These are phyloP conservation scores for Siphamia tubifer DNA, from an alignment of 2,113 vertebrate genomes.

Conservation along the genomic window DNA sequence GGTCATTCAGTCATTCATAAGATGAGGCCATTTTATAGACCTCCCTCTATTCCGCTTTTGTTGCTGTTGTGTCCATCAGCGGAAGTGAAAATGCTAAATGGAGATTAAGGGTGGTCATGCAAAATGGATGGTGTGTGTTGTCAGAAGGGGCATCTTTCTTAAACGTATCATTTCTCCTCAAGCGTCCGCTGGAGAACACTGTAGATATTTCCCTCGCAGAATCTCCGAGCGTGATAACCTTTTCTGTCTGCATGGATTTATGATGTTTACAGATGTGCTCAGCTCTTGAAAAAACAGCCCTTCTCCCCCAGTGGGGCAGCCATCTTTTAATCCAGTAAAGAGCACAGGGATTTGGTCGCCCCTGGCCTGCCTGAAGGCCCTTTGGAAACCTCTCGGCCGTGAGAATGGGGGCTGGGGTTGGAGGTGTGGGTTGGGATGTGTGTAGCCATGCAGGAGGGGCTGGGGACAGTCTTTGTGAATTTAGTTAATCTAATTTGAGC, in stretches of 20 bases:
- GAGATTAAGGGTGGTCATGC: conserved; percentile 22
- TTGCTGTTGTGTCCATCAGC: conserved; percentile 34
- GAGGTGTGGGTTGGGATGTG: conserved; percentile 70
- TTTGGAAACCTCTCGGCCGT: conserved; percentile 76
- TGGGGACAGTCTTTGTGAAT: conserved; percentile 78
- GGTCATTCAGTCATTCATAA: conserved; percentile 71
- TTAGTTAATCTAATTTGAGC: conserved; percentile 80
- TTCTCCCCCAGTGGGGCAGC: conserved; percentile 31
- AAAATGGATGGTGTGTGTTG: neutral
- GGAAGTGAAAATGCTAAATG: conserved; percentile 50
- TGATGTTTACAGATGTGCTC: conserved; percentile 74
- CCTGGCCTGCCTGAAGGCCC: conserved; percentile 65
- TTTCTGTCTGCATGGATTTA: conserved; percentile 28
- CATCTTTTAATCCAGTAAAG: conserved; percentile 74
- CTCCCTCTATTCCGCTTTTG: conserved; percentile 46
- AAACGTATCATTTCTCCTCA: neutral
- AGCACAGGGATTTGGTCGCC: conserved; percentile 70
- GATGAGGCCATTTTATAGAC: conserved; percentile 66
- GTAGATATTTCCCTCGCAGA: neutral
- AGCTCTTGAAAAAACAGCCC: conserved; percentile 45
- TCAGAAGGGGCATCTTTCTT: no score
- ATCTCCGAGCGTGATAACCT: conserved; percentile 19
- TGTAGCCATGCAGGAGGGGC: conserved; percentile 65
- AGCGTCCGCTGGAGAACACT: neutral
- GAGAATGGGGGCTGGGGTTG: conserved; percentile 68